A percentile compares a stretch with the other conserved stretches of the same genome.
Evolutionary conservation across 2,113 vertebrate species (phyloP).

Genomic region (Rhabdornis inornatus): DNA sequence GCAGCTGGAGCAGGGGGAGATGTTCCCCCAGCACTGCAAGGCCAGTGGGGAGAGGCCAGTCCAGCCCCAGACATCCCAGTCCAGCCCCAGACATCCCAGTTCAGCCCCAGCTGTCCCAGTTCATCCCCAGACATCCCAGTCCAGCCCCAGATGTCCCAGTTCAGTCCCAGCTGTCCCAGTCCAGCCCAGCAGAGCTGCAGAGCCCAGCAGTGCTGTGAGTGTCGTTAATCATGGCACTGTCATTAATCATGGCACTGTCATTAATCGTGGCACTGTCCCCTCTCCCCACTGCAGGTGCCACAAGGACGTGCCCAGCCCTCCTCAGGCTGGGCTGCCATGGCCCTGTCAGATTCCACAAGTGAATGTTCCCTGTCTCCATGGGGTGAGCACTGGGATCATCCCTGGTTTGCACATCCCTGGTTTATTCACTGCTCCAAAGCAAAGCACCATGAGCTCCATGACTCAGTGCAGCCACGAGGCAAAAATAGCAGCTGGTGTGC

Average conservation of each 20-base stretch:
- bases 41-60: neutral
- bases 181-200: neutral
- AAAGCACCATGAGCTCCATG: neutral
- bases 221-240: rapidly evolving
- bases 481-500: conserved; percentile 33
- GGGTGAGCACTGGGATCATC: neutral
- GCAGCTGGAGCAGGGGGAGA: neutral
- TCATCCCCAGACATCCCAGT: too few relatives aligned
- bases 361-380: neutral
- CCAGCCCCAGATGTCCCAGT: too few relatives aligned
- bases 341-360: conserved; percentile 48
- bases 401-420: neutral
- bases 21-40: neutral
- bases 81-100: neutral
- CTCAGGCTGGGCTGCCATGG: neutral
- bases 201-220: neutral
- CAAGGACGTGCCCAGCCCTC: neutral
- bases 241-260: neutral
- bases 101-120: too few relatives aligned
- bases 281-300: neutral
- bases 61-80: neutral
- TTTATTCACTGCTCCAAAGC: neutral
- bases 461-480: neutral
- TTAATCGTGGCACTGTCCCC: neutral
- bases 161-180: too few relatives aligned